Conservation (phyloP, 2,888 invertebrate species). For the Tigriopus californicus region DNA sequence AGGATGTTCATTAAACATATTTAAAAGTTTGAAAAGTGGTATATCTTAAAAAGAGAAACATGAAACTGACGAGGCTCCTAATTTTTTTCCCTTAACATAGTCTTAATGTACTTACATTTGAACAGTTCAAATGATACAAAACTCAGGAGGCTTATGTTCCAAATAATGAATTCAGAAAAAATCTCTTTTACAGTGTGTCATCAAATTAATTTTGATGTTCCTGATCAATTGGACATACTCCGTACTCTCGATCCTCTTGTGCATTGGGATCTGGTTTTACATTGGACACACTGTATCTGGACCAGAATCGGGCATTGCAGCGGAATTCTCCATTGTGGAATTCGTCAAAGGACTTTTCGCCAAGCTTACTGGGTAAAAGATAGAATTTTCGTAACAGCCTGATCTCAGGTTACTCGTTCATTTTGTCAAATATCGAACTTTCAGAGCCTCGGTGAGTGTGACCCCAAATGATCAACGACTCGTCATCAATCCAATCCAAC, state of each 20-base stretch:
- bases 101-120: no score
- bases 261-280: constrained; percentile 76
- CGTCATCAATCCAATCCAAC: constrained; percentile 30
- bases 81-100: no score
- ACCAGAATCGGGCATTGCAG: constrained; percentile 72
- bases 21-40: no score
- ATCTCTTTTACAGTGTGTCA: constrained; percentile 43
- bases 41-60: no score
- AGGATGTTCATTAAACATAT: no score
- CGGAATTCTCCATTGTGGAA: constrained; percentile 57
- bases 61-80: no score
- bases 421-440: no score
- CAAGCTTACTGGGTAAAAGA: not conserved
- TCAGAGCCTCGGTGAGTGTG: no score
- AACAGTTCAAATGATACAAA: no score
- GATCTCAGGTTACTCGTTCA: no score
- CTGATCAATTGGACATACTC: constrained; percentile 86
- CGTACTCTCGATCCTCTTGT: constrained; percentile 54
- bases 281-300: constrained; percentile 89
- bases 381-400: no score
- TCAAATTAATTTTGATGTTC: constrained; percentile 75
- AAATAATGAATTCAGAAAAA: not conserved
- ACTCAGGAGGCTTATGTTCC: not conserved
- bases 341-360: constrained; percentile 40
- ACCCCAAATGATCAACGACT: constrained; percentile 22